A percentile compares a stretch with the other conserved stretches of the same genome.
Evolutionary conservation across 2,888 invertebrate species (phyloP).

Genomic region (Molanna angustata): DNA sequence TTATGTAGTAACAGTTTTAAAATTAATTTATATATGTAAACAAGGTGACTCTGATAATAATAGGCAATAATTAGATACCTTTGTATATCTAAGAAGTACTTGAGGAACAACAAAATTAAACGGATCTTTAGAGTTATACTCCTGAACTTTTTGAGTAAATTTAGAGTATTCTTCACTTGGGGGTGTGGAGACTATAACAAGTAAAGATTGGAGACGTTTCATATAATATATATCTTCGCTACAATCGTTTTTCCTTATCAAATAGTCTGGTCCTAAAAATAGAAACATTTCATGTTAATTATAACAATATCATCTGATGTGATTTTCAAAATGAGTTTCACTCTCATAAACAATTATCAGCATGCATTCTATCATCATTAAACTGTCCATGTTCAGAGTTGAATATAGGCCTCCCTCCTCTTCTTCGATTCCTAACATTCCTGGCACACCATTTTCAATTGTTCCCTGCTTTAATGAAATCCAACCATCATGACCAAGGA

Average conservation of each 20-base stretch:
- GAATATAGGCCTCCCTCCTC: too few species aligned
- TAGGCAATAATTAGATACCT: conserved; percentile 14
- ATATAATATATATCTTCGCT: conserved; percentile 60
- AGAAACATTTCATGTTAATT: too few species aligned
- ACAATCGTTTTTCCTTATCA: conserved; percentile 58
- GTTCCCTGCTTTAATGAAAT: too few species aligned
- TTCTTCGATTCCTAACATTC: too few species aligned
- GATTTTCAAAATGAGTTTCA: too few species aligned
- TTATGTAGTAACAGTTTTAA: conserved; percentile 9
- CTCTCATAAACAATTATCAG: too few species aligned
- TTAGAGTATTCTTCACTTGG: conserved; percentile 69
- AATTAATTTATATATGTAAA: not conserved
- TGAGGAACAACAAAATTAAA: conserved; percentile 73
- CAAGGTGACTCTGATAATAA: not conserved
- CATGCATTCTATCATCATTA: too few species aligned
- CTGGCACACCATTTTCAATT: too few species aligned
- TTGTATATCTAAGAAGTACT: conserved; percentile 36
- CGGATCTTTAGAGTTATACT: conserved; percentile 74
- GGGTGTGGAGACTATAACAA: conserved; percentile 87
- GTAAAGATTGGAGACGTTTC: conserved; percentile 74
- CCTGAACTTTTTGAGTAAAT: conserved; percentile 77
- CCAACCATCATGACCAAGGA: too few species aligned
- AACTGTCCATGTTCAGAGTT: too few species aligned
- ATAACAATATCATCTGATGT: too few species aligned
- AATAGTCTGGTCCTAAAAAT: conserved; percentile 52